Base-by-base conservation (phyloP, 2,113 vertebrate species). In the Platichthys stellatus region DNA sequence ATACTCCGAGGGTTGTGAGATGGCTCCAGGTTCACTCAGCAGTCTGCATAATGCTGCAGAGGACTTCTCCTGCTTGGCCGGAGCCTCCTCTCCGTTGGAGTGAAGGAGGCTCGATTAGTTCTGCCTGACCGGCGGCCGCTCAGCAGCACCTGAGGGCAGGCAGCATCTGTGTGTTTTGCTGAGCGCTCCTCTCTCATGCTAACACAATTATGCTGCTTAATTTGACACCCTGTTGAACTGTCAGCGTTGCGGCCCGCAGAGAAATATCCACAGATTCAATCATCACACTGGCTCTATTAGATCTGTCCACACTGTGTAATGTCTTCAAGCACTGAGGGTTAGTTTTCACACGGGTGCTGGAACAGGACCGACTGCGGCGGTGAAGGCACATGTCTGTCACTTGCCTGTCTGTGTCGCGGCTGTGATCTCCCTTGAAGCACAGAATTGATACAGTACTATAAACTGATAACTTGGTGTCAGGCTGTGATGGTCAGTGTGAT, bases 201-300 rank as follows among this genome's bases (percentile, higher is more conserved):
- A 73, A 90, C 84, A 84, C 28, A 87, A 78, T 89, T 77, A 79
- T 51, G 26, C 72, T 66, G 78, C 89, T 79, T 82, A 82, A 87
- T 90, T 82, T 90, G 79, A 72, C 70, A 11, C 31, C 31, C 43
- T 81, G 78, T 75, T 72, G 73, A 85, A 78, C 66, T 64, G 69
- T 88, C 76, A 63, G 69, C 11, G 21, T 63, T 60, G 49, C 18
- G 8, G 51, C 51, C 51, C 51, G 17, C 15, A 14, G 40, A 82
- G 70, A 74, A 78, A 77, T 69, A 74, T 70, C 54, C 63, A 40
- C 71, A 66, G 74, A 85, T 35, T 61, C 79, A 62, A 62, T 81
- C 80, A 82, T 40, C 31, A 61, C 49, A 43, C 40, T n/a, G 53
- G 24, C 66, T 75, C 72, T 54, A 74, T 80, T 78, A 64, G 65